Evolutionary conservation across 2,797 vertebrate species (phyloP).

Genomic region (Okamejei kenojei): DNA sequence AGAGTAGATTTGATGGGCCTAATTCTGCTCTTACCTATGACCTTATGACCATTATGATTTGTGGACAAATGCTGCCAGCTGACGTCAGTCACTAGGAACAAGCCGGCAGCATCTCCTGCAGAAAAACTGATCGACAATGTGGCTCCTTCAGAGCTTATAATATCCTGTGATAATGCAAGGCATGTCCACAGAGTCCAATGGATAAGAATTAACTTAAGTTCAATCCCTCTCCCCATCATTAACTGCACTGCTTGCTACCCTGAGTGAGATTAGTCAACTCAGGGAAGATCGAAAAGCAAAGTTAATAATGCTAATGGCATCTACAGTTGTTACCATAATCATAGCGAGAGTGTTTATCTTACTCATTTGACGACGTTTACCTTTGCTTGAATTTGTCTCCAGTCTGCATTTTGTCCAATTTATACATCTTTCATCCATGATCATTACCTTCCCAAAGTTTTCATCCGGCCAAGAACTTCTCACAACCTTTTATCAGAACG

Average conservation of each 20-base stretch:
- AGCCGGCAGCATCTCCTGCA: not conserved
- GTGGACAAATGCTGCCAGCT: not conserved
- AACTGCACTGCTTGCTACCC: not conserved
- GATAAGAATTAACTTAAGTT: not conserved
- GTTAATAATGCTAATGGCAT: not conserved
- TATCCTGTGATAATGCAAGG: not conserved
- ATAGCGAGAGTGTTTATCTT: not conserved
- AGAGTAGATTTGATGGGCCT: no score
- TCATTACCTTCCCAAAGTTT: not conserved
- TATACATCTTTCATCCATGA: not conserved
- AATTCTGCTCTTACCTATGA: no score
- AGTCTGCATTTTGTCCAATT: not conserved
- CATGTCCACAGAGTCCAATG: not conserved
- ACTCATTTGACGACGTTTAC: not conserved
- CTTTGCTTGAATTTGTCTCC: no score
- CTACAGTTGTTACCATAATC: not conserved
- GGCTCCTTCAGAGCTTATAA: not conserved
- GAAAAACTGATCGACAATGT: not conserved
- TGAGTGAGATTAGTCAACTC: not conserved
- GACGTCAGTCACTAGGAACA: not conserved
- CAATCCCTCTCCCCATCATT: not conserved
- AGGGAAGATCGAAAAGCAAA: not conserved
- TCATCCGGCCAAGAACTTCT: not conserved
- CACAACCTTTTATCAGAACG: not conserved
- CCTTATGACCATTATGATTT: no score